Evolutionary conservation across 2,113 vertebrate genomes (phyloP).

Genomic region (Struthidea cinerea): DNA sequence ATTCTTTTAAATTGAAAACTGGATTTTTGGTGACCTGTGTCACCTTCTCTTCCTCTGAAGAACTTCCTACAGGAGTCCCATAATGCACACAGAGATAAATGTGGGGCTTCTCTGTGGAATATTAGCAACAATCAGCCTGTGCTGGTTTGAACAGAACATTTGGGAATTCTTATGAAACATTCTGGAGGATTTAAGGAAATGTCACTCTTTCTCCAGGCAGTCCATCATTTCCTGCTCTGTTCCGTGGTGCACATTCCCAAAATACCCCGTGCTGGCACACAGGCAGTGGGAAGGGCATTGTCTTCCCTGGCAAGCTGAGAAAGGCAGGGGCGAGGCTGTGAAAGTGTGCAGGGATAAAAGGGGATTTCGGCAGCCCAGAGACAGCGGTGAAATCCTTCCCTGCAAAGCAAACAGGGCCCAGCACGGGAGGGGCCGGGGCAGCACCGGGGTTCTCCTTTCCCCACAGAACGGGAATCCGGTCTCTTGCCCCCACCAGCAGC

Average conservation of each 20-base stretch:
- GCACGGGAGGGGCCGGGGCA: neutral
- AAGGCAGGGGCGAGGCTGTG: conserved; percentile 16
- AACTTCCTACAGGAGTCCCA: neutral
- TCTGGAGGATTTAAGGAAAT: neutral
- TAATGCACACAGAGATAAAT: too few species aligned
- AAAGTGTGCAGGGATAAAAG: neutral
- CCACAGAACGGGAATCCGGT: neutral
- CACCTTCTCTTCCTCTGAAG: neutral
- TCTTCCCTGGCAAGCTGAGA: conserved; percentile 15
- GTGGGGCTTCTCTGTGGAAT: neutral
- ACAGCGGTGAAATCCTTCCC: neutral
- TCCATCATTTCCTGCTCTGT: neutral
- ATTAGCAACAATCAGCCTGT: neutral
- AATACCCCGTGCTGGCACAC: neutral
- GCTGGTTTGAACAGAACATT: neutral
- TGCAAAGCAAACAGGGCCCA: neutral
- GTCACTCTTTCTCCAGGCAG: neutral
- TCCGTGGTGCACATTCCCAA: neutral
- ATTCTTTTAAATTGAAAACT: neutral
- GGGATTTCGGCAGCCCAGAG: neutral
- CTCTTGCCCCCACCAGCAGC: neutral
- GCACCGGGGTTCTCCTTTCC: neutral
- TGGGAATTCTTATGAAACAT: neutral
- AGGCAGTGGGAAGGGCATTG: conserved; percentile 32
- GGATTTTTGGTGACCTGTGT: neutral